Conservation (phyloP, 2,797 vertebrate genomes). For the Buphagus erythrorhynchus region DNA sequence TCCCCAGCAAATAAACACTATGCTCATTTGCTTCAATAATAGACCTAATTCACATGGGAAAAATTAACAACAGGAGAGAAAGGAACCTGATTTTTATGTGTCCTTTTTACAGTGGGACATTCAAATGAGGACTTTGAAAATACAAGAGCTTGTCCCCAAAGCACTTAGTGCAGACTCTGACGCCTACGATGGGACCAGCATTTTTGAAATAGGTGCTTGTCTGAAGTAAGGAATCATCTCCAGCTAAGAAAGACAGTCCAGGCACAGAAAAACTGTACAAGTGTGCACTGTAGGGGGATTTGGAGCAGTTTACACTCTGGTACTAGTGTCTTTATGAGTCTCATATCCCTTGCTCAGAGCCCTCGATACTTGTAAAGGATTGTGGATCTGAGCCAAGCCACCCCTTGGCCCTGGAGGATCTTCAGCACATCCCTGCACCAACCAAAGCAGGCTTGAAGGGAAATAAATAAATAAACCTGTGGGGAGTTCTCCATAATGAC, state of each 20-base stretch:
- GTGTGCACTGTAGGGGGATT: background rate
- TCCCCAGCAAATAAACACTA: background rate
- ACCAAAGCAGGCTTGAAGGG: background rate
- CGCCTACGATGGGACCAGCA: rapidly evolving
- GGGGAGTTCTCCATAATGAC: background rate
- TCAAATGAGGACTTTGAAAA: background rate
- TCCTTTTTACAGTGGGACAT: background rate
- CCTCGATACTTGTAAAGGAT: background rate
- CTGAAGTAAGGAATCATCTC: background rate
- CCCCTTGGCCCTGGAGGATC: background rate
- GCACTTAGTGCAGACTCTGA: background rate
- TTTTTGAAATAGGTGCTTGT: background rate
- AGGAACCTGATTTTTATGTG: background rate
- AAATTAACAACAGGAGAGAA: background rate
- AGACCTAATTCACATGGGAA: background rate
- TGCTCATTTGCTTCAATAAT: background rate
- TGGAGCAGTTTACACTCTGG: background rate
- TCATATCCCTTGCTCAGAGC: background rate
- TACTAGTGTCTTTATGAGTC: background rate
- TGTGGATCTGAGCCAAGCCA: background rate
- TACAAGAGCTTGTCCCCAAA: background rate
- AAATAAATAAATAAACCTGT: background rate
- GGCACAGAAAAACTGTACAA: background rate
- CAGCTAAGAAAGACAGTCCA: background rate
- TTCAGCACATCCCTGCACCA: background rate